These are phyloP conservation scores for Sakesphorus luctuosus DNA, from an alignment of 2,113 vertebrate species.

Conservation along the genomic window DNA sequence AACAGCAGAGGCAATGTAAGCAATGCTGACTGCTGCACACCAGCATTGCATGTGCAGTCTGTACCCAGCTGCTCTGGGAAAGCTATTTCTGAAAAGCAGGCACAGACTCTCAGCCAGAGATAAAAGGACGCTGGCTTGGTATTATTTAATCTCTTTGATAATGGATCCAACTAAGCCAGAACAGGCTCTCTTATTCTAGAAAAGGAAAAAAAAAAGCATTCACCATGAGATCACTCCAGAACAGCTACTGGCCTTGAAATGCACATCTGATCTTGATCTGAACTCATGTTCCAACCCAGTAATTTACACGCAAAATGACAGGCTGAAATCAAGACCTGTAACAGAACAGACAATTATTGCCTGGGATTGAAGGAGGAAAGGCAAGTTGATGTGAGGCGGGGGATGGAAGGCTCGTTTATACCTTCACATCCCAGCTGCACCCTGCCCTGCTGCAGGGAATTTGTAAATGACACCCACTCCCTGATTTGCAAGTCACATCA, in stretches of 20 bases:
- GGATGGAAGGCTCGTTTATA: background rate
- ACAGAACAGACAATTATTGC: background rate
- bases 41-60: background rate
- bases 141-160: background rate
- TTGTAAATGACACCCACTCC: conserved; percentile 56
- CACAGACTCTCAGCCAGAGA: background rate
- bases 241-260: background rate
- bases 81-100: conserved; percentile 11
- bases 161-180: background rate
- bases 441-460: conserved; percentile 26
- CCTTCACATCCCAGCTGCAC: background rate
- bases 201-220: background rate
- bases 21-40: background rate
- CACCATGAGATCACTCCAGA: background rate
- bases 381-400: background rate
- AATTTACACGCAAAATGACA: background rate
- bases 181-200: background rate
- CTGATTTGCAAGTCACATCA: conserved; percentile 55
- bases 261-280: background rate
- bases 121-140: background rate
- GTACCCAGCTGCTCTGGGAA: background rate
- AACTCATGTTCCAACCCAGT: background rate
- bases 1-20: background rate
- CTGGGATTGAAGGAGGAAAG: background rate
- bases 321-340: conserved; percentile 10